A percentile compares a stretch with the other conserved stretches of the same genome.
phyloP scores from a whole-genome alignment of 2,888 invertebrate species.

The Mimumesa dahlbomi region DNA sequence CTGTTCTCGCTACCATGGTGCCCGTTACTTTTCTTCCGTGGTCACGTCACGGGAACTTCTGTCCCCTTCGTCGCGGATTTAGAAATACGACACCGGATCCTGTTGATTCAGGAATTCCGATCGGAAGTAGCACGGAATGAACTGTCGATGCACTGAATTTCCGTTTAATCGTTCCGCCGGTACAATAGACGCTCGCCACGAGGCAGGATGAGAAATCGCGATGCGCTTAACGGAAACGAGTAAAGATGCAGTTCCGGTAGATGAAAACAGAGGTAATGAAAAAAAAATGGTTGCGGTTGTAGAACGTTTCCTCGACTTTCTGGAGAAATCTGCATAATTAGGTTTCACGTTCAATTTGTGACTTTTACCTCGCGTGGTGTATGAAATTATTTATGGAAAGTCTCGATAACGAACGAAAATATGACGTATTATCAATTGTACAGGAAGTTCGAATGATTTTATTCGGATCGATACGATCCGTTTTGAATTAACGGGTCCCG shows the following conservation, averaged over 20 bases:
- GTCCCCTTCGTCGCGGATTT: slow-evolving; percentile 17
- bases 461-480: no score
- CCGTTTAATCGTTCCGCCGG: neutral
- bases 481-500: no score
- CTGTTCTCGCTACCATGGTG: slow-evolving; percentile 45
- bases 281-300: slow-evolving; percentile 1
- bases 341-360: no score
- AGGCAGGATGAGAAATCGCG: slow-evolving; percentile 7
- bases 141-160: neutral
- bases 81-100: no score
- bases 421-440: no score
- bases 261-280: slow-evolving; percentile 2
- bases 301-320: neutral
- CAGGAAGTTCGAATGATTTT: no score
- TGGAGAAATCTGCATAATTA: no score
- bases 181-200: no score
- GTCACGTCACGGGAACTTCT: slow-evolving; percentile 36
- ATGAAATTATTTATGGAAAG: no score
- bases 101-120: neutral
- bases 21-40: slow-evolving; percentile 58
- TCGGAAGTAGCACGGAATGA: no score
- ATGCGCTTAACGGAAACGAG: slow-evolving; percentile 3
- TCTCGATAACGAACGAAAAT: no score
- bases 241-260: slow-evolving; percentile 16
- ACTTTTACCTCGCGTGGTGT: no score